These are phyloP conservation scores for Cetonia aurata DNA, from an alignment of 2,888 invertebrate genomes.

Conservation along the genomic window DNA sequence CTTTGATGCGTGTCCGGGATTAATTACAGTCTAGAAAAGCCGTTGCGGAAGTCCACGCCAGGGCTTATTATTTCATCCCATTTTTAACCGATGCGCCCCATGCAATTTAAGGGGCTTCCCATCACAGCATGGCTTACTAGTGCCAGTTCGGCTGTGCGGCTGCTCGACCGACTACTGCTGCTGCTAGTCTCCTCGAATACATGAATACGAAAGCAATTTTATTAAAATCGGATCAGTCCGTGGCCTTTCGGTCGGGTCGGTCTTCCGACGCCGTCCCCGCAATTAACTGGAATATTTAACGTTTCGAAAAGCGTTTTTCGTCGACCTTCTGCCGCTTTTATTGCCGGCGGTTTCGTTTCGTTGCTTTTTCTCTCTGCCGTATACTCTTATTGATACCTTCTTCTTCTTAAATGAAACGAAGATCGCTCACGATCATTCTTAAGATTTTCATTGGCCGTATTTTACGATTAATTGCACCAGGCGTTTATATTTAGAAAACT, in stretches of 20 bases:
- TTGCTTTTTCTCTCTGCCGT: neutral
- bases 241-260: slow-evolving; percentile 11
- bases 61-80: slow-evolving; percentile 47
- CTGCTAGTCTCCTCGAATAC: slow-evolving; percentile 29
- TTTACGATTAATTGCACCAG: neutral
- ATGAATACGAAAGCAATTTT: slow-evolving; percentile 38
- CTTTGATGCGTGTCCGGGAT: slow-evolving; percentile 48
- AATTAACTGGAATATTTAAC: slow-evolving; percentile 29
- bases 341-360: slow-evolving; percentile 1
- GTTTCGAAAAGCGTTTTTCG: slow-evolving; percentile 32
- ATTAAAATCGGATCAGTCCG: slow-evolving; percentile 35
- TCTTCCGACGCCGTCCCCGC: slow-evolving; percentile 27
- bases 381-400: slow-evolving; percentile 8
- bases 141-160: slow-evolving; percentile 6
- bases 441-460: slow-evolving; percentile 1
- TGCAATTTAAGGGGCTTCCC: slow-evolving; percentile 36
- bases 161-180: slow-evolving; percentile 4
- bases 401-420: neutral
- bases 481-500: neutral
- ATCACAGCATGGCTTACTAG: neutral
- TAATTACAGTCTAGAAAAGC: slow-evolving; percentile 48
- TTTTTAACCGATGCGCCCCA: slow-evolving; percentile 33
- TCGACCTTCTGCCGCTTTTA: slow-evolving; percentile 26
- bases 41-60: slow-evolving; percentile 47
- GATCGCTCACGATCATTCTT: neutral